phyloP scores from a whole-genome alignment of 2,888 invertebrate genomes.

The Acanthosepion esculentum region DNA sequence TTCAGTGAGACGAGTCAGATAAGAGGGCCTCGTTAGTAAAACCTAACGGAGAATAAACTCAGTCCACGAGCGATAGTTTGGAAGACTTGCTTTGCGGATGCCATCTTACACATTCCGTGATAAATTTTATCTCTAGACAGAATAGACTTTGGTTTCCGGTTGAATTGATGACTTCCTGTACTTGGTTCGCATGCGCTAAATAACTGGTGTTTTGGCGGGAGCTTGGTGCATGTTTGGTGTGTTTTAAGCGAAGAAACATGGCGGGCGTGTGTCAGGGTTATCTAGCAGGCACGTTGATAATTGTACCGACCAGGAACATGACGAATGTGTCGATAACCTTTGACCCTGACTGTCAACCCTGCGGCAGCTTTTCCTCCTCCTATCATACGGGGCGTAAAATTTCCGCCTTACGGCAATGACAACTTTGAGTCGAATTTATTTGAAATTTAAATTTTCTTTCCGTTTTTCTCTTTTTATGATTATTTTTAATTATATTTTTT shows the following conservation, averaged over 20 bases:
- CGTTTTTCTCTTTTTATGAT: neutral
- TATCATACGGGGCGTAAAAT: neutral
- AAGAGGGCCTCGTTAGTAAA: no score
- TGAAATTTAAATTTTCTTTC: neutral
- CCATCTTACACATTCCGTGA: neutral
- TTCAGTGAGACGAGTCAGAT: no score
- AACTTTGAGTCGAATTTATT: neutral
- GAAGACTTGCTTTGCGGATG: neutral
- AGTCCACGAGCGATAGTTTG: no score
- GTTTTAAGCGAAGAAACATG: neutral
- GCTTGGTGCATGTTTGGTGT: neutral
- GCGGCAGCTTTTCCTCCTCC: neutral
- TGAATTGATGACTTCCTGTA: neutral
- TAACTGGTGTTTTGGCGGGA: neutral
- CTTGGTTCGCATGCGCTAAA: neutral
- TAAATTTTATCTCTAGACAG: neutral
- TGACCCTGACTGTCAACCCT: neutral
- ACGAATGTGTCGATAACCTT: neutral
- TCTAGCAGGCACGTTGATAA: neutral
- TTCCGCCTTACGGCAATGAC: neutral
- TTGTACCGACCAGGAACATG: neutral
- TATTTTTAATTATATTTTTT: neutral
- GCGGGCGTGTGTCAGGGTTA: conserved; percentile 10
- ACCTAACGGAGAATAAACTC: no score
- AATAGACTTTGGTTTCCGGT: neutral